Evolutionary conservation across 2,113 vertebrate genomes (phyloP).

Genomic region (Pachypanchax playfairii): DNA sequence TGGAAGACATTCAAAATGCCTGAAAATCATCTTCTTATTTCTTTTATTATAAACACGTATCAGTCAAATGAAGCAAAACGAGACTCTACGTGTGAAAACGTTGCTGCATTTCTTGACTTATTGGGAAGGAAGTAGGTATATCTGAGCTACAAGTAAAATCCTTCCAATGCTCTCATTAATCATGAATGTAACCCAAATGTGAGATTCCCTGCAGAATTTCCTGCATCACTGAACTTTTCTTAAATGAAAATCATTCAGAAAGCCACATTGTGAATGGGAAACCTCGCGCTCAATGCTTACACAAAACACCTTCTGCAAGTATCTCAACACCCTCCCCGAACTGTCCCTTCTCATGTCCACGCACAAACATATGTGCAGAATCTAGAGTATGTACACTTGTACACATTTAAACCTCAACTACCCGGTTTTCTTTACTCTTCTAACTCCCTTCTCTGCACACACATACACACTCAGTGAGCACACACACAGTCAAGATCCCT

Average conservation of each 20-base stretch:
- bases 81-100: not conserved
- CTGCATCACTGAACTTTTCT: conserved; percentile 2
- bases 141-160: not conserved
- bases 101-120: not conserved
- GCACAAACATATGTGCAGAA: conserved; percentile 25
- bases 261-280: conserved; percentile 5
- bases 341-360: conserved; percentile 33
- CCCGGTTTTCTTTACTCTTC: conserved; percentile 22
- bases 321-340: conserved; percentile 28
- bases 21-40: not conserved
- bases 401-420: conserved; percentile 41
- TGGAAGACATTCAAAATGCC: not conserved
- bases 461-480: conserved; percentile 27
- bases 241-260: conserved; percentile 26
- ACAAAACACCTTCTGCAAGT: conserved; percentile 29
- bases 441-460: conserved; percentile 30
- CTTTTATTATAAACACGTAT: not conserved
- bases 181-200: conserved; percentile 15
- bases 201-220: conserved; percentile 16
- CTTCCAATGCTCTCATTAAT: conserved; percentile 3
- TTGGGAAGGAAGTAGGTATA: conserved; percentile 1
- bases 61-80: conserved; percentile 13
- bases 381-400: conserved; percentile 13
- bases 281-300: conserved; percentile 22
- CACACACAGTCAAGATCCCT: conserved; percentile 60